Percentiles rank a stretch among this genome's conserved stretches.
phyloP scores from a whole-genome alignment of 2,888 invertebrate genomes.

The Erebia ligea region DNA sequence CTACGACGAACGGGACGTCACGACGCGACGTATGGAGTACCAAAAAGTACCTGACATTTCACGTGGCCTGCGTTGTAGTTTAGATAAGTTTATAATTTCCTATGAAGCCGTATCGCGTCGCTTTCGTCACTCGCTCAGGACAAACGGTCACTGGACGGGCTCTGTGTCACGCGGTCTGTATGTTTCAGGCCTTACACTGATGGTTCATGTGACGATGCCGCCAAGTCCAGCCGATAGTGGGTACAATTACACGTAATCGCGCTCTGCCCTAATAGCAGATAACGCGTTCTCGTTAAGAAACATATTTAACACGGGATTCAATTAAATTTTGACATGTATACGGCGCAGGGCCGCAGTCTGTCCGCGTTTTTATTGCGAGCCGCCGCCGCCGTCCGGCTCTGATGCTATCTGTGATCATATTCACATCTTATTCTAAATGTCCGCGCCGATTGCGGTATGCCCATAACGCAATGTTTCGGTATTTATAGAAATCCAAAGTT shows the following conservation, averaged over 20 bases:
- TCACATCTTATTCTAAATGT: conserved; percentile 31
- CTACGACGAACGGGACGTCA: no score
- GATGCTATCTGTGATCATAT: conserved; percentile 29
- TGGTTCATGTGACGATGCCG: neutral
- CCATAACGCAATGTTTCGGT: conserved; percentile 1
- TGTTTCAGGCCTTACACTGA: neutral
- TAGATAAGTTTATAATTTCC: no score
- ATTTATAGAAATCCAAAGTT: conserved; percentile 8
- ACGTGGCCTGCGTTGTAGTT: no score
- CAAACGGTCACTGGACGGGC: no score
- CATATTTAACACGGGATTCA: conserved; percentile 67
- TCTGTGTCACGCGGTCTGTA: neutral
- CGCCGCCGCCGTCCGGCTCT: neutral
- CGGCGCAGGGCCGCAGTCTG: conserved; percentile 41
- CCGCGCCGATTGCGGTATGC: neutral
- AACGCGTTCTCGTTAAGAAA: conserved; percentile 54
- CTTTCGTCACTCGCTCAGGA: no score
- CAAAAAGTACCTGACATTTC: no score
- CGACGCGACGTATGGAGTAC: no score
- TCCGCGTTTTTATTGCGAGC: conserved; percentile 45
- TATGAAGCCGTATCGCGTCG: no score
- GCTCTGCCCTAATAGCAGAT: conserved; percentile 32
- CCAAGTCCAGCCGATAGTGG: neutral
- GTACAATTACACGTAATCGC: conserved; percentile 35
- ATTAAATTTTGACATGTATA: conserved; percentile 73